Base-by-base conservation (phyloP, 2,888 invertebrate species). In the Eurois occulta region DNA sequence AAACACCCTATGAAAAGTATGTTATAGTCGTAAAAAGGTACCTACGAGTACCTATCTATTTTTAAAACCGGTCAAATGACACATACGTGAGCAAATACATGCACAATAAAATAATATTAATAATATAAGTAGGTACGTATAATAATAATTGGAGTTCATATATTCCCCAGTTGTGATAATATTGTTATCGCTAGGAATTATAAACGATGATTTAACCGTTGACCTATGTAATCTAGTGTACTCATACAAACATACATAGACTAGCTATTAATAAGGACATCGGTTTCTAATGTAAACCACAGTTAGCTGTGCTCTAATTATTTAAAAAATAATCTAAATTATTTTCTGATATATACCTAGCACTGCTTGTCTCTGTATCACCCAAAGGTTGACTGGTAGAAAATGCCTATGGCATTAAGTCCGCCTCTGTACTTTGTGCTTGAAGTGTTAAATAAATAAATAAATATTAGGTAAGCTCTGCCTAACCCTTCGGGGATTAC, bases 121-220 rank as follows among this genome's bases (percentile, higher is more conserved):
- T 83, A 78, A 81, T 52, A 48, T 48, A 58, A 71, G 28, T 55
- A 78, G 52, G 38, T 81, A 72, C 62, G 38, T 81, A 72, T 55
- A 78, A 64, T 65, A 66, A 71, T 81, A 62, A 81, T 78, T 69
- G 66, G 67, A 68, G 65, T 74, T 74, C 73, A 62, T 79, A 83
- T 81, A 83, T 81, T 86, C 64, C 75, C 80, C 86, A 86, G 86
- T 79, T 78, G 80, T 86, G 85, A 86, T 85, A 87, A 91, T 90
- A 90, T 81, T 80, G 81, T 86, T 91, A 92, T 92, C 92, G 76
- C 69, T 75, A 81, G 89, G 88, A 91, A 90, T 91, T 91, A 91
- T 90, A 90, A 90, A 88, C 90, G 89, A 90, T 90, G 91, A 92
- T 91, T 92, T 91, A 92, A 92, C 91, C 90, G 69, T 90, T 91